Percentiles rank a stretch among this genome's conserved stretches.
phyloP scores from a whole-genome alignment of 1,140 invertebrate genomes.

The Drosophila saltans region DNA sequence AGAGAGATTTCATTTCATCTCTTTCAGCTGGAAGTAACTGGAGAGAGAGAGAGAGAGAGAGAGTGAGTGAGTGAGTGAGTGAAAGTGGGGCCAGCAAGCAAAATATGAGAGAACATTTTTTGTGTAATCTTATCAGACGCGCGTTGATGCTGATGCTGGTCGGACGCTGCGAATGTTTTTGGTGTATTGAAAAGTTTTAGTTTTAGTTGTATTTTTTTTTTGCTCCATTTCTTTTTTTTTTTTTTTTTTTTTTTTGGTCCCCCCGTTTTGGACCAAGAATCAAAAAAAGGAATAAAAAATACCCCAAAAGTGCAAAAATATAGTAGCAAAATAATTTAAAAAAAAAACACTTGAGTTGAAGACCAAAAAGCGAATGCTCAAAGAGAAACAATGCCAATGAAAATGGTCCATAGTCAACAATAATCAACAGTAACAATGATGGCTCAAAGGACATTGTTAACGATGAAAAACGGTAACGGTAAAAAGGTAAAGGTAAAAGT shows the following conservation, averaged over 20 bases:
- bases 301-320: background rate
- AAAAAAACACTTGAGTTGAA: background rate
- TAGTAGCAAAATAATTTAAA: background rate
- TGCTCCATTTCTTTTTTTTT: no score
- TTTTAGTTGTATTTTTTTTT: background rate
- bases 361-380: slow-evolving; percentile 19
- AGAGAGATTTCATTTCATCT: background rate
- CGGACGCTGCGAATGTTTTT: slow-evolving; percentile 55
- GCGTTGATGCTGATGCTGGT: slow-evolving; percentile 77
- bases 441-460: slow-evolving; percentile 25
- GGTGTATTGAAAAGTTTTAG: slow-evolving; percentile 24
- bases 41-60: background rate
- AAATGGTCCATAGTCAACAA: background rate
- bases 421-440: background rate
- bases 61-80: background rate
- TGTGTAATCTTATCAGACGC: slow-evolving; percentile 69
- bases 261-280: background rate
- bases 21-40: background rate
- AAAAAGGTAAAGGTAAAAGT: slow-evolving; percentile 1
- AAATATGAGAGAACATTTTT: background rate
- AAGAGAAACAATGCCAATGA: slow-evolving; percentile 15
- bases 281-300: background rate
- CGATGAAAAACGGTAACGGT: slow-evolving; percentile 24
- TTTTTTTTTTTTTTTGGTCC: background rate
- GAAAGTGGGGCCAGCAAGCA: background rate